phyloP scores from a whole-genome alignment of 2,797 vertebrate genomes.

The Brachyalestes nurse region DNA sequence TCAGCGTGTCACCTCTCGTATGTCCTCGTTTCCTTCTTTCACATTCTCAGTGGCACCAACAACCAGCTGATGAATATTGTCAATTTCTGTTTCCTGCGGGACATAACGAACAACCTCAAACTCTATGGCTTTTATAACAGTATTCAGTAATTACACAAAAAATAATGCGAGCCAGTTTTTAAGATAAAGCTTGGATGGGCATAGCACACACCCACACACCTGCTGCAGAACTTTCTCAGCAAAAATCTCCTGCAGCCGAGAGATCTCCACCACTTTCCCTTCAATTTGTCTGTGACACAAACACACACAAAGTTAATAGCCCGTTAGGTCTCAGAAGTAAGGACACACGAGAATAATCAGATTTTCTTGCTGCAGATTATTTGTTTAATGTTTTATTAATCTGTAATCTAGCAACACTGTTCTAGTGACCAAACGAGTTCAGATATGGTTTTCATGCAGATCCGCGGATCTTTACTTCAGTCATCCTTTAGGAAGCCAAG shows the following conservation, averaged over 20 bases:
- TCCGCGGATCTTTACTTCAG: too few species aligned
- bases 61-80: slow-evolving; percentile 93
- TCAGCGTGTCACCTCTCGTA: slow-evolving; percentile 85
- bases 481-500: too few species aligned
- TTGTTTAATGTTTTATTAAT: too few species aligned
- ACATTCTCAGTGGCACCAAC: slow-evolving; percentile 98
- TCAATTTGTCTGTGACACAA: slow-evolving; percentile 88
- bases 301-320: not conserved
- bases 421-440: too few species aligned
- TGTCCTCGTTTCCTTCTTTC: slow-evolving; percentile 98
- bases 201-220: slow-evolving; percentile 70
- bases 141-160: too few species aligned
- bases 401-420: too few species aligned
- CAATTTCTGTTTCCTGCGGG: slow-evolving; percentile 91
- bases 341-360: too few species aligned
- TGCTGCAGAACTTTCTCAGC: slow-evolving; percentile 97
- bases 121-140: too few species aligned
- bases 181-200: not conserved
- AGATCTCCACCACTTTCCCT: slow-evolving; percentile 98
- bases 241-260: slow-evolving; percentile 97
- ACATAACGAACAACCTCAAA: not conserved
- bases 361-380: too few species aligned
- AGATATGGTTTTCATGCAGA: too few species aligned
- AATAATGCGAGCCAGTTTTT: too few species aligned
- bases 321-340: too few species aligned